phyloP scores from a whole-genome alignment of 2,113 vertebrate genomes.

The Egretta garzetta region DNA sequence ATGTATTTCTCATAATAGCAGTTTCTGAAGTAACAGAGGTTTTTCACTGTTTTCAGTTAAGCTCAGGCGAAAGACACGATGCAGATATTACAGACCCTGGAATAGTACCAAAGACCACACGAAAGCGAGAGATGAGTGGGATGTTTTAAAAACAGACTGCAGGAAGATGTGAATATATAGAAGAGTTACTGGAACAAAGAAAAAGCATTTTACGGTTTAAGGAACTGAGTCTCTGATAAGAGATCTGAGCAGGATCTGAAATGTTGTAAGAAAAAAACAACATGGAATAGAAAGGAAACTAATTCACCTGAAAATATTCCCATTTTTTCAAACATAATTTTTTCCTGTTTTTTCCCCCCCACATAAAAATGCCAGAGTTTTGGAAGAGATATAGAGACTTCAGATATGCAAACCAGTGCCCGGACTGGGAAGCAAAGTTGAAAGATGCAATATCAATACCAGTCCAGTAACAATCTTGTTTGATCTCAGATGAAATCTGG shows the following conservation, averaged over 20 bases:
- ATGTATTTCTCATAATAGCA: not conserved
- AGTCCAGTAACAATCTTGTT: not conserved
- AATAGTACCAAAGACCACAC: not conserved
- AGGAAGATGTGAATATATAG: not conserved
- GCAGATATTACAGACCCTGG: not conserved
- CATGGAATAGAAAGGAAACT: not conserved
- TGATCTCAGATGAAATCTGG: not conserved
- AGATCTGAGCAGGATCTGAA: not conserved
- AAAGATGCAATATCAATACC: not conserved
- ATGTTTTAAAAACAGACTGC: not conserved
- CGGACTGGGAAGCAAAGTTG: not conserved
- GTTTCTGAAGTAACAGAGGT: not conserved
- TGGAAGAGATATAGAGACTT: not conserved
- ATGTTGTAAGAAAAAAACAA: too few relatives aligned
- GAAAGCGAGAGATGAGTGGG: not conserved
- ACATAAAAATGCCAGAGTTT: not conserved
- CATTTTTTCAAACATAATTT: not conserved
- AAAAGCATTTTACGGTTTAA: not conserved
- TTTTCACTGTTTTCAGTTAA: not conserved
- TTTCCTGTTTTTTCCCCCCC: too few relatives aligned
- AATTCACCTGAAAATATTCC: not conserved
- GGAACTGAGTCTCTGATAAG: not conserved
- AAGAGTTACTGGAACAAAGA: not conserved
- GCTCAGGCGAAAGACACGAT: not conserved
- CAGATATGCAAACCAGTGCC: not conserved